These are phyloP conservation scores for Troides helena DNA, from an alignment of 2,888 invertebrate species.

Conservation along the genomic window DNA sequence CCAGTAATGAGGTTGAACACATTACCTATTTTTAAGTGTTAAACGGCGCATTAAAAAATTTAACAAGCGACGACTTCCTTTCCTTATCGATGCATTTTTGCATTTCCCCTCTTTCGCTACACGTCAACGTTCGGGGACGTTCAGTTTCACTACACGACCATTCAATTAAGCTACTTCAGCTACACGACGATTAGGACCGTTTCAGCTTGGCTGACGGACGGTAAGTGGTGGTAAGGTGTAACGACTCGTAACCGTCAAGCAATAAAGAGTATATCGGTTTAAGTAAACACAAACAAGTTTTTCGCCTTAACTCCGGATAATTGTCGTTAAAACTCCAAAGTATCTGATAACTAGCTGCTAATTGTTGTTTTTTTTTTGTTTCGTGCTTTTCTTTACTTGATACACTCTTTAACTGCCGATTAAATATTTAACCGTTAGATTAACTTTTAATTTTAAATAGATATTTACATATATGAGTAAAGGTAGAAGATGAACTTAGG, in stretches of 20 bases:
- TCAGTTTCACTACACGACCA: no score
- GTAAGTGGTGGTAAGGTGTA: slow-evolving; percentile 8
- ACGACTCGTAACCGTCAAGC: slow-evolving; percentile 16
- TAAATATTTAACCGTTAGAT: no score
- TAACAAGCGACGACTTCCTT: slow-evolving; percentile 28
- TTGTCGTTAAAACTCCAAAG: slow-evolving; percentile 20
- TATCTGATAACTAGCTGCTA: slow-evolving; percentile 19
- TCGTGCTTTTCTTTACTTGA: slow-evolving; percentile 8
- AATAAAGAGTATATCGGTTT: slow-evolving; percentile 19
- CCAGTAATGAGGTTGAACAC: no score
- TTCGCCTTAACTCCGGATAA: slow-evolving; percentile 27
- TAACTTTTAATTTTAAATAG: no score
- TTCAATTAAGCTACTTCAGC: no score
- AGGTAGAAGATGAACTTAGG: no score
- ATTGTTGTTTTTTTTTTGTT: slow-evolving; percentile 14
- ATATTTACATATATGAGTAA: no score
- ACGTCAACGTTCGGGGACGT: slow-evolving; percentile 18
- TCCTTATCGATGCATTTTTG: slow-evolving; percentile 30
- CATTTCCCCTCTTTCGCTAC: slow-evolving; percentile 25
- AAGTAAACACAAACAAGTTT: slow-evolving; percentile 23
- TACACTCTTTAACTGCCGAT: slow-evolving; percentile 3
- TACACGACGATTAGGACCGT: no score
- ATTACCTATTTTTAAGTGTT: no score
- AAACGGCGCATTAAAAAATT: slow-evolving; percentile 13
- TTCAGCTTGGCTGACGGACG: background rate